Conservation (phyloP, 53 echinoderm and acorn worm genomes). For the Echinometra lucunter region DNA sequence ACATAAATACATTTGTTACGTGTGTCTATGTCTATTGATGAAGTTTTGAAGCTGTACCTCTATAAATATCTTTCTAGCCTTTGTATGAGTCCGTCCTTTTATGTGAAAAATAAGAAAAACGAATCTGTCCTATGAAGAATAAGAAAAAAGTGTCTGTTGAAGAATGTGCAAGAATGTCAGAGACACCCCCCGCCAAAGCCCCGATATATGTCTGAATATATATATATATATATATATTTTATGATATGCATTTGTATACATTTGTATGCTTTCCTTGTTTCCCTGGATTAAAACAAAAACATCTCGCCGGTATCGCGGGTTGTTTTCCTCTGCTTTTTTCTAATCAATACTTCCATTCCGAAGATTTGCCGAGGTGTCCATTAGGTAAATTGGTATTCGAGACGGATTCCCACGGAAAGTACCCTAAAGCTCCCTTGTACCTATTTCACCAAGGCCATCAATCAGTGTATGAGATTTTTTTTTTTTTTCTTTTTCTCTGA, state of each 20-base stretch:
- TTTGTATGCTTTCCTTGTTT: not conserved
- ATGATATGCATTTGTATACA: not conserved
- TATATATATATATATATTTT: no score
- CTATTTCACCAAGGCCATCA: conserved; percentile 46
- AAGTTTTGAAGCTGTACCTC: no score
- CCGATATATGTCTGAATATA: no score
- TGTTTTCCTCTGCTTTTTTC: not conserved
- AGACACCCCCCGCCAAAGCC: no score
- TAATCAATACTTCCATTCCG: conserved; percentile 1
- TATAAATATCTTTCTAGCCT: no score
- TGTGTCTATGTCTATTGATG: no score
- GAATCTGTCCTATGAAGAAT: no score
- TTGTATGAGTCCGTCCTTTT: no score
- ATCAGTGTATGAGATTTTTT: not conserved
- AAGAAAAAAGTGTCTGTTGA: no score
- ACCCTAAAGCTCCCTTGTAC: not conserved
- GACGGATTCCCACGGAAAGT: not conserved
- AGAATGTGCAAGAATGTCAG: no score
- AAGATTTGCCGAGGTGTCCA: conserved; percentile 48
- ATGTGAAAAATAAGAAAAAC: no score
- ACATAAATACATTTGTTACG: no score
- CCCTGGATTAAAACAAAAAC: not conserved
- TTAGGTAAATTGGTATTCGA: conserved; percentile 54
- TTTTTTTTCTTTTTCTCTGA: not conserved
- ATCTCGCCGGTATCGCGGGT: not conserved